Evolutionary conservation across 2,113 vertebrate genomes (phyloP), one percentile per base, ranked within the genome.

Genomic region (Hippoglossus stenolepis): DNA sequence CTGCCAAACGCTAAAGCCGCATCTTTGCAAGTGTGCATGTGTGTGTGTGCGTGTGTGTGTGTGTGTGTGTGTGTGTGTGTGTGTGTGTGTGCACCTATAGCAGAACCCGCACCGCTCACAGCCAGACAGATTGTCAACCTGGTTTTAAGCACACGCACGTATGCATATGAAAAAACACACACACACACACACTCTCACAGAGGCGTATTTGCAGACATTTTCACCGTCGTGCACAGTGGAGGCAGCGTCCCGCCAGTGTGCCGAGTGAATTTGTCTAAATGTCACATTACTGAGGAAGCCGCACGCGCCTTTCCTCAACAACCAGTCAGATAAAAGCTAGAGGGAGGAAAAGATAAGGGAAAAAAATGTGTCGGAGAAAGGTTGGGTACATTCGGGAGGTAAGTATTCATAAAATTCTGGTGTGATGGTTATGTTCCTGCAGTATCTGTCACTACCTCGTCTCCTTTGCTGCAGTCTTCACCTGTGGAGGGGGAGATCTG

Each of bases 251-350:
- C 5, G 11, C 59, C 18, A 65, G 62, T 65, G 78, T 0, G 53
- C 72, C 74, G 65, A 0, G 62, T 73, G 80, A 90, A 85, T 87
- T 86, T 83, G 81, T 84, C 75, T 83, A 79, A 91, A 89, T 90
- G 89, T 89, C 75, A 87, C 64, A 68, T 77, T 82, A 84, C 67
- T 26, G 73, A 90, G 47, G 77, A 82, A 86, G 59, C 73, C 82
- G 61, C 81, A 82, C 73, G 63, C 14, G 7, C 80, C 68, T 76
- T 69, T 70, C 71, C 83, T 79, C 65, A 73, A 68, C 69, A 89
- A 66, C 45, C 62, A 85, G 70, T 24, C 72, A 80, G 79, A 84
- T 85, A 70, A 83, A 86, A 86, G 61, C 56, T 24, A 2, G 14
- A 18, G 8, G 47, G 47, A 8, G 38, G 23, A 47, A 63, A 75